Base-by-base conservation (phyloP, 1,140 invertebrate genomes). In the Calosoma granatense region DNA sequence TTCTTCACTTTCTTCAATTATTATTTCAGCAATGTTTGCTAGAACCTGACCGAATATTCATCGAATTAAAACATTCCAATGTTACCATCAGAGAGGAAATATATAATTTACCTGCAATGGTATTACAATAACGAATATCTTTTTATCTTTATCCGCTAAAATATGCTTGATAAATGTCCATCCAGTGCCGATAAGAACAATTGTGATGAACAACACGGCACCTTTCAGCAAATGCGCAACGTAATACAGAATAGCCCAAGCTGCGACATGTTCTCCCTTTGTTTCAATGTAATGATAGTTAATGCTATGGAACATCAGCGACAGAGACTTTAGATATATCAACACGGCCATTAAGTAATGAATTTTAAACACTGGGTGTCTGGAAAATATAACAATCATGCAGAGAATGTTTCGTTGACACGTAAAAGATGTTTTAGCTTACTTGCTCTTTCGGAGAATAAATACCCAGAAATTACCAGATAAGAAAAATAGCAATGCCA, bases 81-180 rank as follows among this genome's bases (percentile, higher is more conserved):
- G n/a, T n/a, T n/a, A n/a, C n/a, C n/a, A n/a, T n/a, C n/a, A n/a
- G n/a, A n/a, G n/a, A n/a, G n/a, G n/a, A n/a, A n/a, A n/a, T n/a
- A 17, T 39, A 56, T 36, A 51, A 58, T 43, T 67, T 67, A 95
- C 94, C 82, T 98, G 96, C 26, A 99, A 74, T 9, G 96, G 95
- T 66, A 99, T 94, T 22, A 98, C 91, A 67, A 98, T 90, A 85
- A 98, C 93, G 67, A 99, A 98, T n/a, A 99, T 81, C 70, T 95
- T 97, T 72, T 98, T 97, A 65, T 99, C 97, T 61, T 92, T 87
- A 61, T 97, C 93, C 4, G 92, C 90, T 1, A 99, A 75, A 60
- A 98, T 92, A 66, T 98, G 93, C 71, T 99, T 99, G 54, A 99
- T 94, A 68, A 98, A 98, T 21, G 94, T 94, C 93, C 96, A 99